phyloP scores from a whole-genome alignment of 2,797 vertebrate species.

The Cryptoprocta ferox region DNA sequence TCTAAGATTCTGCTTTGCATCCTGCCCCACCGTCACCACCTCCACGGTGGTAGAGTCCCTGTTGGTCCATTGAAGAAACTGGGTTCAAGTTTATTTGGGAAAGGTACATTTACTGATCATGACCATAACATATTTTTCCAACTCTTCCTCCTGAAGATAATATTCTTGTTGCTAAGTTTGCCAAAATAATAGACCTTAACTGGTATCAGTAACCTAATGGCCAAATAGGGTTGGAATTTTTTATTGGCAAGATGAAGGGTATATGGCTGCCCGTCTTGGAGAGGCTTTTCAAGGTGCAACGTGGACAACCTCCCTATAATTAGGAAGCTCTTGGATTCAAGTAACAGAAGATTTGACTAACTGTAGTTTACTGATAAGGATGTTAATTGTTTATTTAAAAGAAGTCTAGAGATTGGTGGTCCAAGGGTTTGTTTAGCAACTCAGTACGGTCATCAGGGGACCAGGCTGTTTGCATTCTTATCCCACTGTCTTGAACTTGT shows the following conservation, averaged over 20 bases:
- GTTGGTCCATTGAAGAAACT: not conserved
- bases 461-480: not conserved
- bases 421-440: not conserved
- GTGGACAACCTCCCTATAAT: not conserved
- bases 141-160: not conserved
- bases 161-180: not conserved
- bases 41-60: not conserved
- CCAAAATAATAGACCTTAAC: not conserved
- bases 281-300: not conserved
- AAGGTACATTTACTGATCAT: not conserved
- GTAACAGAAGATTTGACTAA: not conserved
- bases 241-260: not conserved
- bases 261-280: not conserved
- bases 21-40: not conserved
- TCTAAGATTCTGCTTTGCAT: not conserved
- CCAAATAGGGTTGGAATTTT: not conserved
- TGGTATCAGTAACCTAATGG: not conserved
- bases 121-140: not conserved
- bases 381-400: slow-evolving; percentile 1
- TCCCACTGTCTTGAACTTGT: not conserved
- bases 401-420: not conserved
- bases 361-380: not conserved
- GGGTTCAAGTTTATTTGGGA: not conserved
- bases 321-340: not conserved
- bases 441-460: not conserved